Conservation (phyloP, 2,113 vertebrate genomes). For the Cheirogaleus medius region DNA sequence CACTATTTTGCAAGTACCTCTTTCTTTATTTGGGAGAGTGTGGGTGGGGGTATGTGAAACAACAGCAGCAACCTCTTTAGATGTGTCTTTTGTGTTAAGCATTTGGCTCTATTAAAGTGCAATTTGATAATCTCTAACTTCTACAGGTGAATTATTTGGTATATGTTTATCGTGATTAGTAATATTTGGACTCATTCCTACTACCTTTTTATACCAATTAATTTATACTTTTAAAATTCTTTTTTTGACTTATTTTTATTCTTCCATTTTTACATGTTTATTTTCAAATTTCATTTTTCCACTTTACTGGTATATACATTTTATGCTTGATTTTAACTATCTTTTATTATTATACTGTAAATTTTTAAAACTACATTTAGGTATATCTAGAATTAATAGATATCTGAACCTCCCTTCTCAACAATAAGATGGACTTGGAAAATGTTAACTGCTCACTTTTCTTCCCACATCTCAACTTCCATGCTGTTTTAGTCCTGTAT, state of each 20-base stretch:
- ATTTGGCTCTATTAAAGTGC: not conserved
- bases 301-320: not conserved
- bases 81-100: not conserved
- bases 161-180: not conserved
- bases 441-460: not conserved
- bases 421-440: not conserved
- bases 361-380: not conserved
- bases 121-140: not conserved
- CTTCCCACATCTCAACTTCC: not conserved
- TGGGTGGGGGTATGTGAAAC: not conserved
- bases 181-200: not conserved
- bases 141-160: not conserved
- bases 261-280: not conserved
- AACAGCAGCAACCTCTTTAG: not conserved
- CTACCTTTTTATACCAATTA: not conserved
- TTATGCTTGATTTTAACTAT: not conserved
- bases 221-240: not conserved
- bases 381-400: not conserved
- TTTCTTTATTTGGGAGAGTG: not conserved
- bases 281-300: not conserved
- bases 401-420: not conserved
- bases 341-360: not conserved
- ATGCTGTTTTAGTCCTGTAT: too few relatives aligned
- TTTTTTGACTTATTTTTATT: not conserved
- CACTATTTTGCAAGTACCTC: not conserved